Evolutionary conservation across 92 coral and sea anemone genomes (phyloP), one percentile per base, ranked within the genome.

Genomic region (Phenganax stokvisi): DNA sequence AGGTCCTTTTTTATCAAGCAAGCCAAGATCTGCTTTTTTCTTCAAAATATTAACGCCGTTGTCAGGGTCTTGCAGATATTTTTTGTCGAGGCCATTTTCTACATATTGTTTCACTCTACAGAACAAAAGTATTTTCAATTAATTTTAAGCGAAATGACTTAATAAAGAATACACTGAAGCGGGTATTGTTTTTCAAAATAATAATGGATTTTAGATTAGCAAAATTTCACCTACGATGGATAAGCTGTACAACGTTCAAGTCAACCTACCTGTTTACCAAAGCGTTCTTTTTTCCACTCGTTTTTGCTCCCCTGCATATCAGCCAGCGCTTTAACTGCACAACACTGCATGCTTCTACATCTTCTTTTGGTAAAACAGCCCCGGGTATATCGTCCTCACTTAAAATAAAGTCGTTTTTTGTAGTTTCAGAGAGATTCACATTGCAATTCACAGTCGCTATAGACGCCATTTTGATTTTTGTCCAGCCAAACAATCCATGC

Each of bases 221-320:
- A 13, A 59, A 59, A 59, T 25, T 13, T 59, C 65, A 13, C 27
- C 2, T 59, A 59, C n/a, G 16, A 59, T 59, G 65, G 27, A 59
- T 59, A 71, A 29, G 44, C 44, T 52, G 44, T 16, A 6, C n/a
- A 44, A 31, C 54, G 76, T n/a, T 25, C 76, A 52, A 71, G 9
- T 71, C 52, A 71, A 71, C 76, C 44, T 52, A 27, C 76, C 76
- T 71, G 20, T 52, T 29, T 13, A 16, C 25, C 76, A 71, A 52
- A 25, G 17, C 82, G 4, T 37, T 53, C 13, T 17, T 25, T 77
- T 57, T 85, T 47, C 91, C 91, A 7, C 79, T 68, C 30, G 91
- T 89, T 80, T 86, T 86, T 31, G 87, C 91, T 53, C 89, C 87
- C 69, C 89, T 74, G 83, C 89, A 89, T 37, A 78, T 75, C 70